Base-by-base conservation (phyloP, 2,797 vertebrate genomes). In the Anableps anableps region DNA sequence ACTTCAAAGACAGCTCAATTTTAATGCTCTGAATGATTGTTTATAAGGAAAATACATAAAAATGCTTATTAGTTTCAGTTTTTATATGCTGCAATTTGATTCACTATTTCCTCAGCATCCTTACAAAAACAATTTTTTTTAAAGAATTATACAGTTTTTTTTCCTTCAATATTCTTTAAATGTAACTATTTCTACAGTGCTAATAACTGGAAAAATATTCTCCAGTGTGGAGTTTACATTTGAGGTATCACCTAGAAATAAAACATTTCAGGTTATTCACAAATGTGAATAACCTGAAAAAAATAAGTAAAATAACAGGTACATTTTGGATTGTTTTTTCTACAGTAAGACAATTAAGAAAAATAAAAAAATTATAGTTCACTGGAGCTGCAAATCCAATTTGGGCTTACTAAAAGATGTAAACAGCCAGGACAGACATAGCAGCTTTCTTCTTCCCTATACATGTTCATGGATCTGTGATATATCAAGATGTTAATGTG, bases 401-500 rank as follows among this genome's bases (percentile, higher is more conserved):
- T 41, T 73, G 79, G 85, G 83, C 89, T 88, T 86, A 72, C 78
- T 84, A 10, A 10, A 38, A 77, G 75, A 88, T 81, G 78, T 75
- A 72, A 89, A 85, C 82, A 83, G 80, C 71, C 89, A 83, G 75
- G 83, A 83, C 85, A 79, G 87, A 70, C 83, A 85, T 78, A 72
- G 77, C 74, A 85, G 76, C 86, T 88, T 85, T 88, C 91, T 81
- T 85, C 83, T 80, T 16, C 31, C 64, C 68, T 83, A 77, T 76
- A 55, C 1, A 36, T 41, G 66, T 29, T 45, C 62, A 78, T 43
- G 41, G 71, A 86, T 79, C 58, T 10, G 78, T 66, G 66, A 93
- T 94, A 90, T 76, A 92, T 94, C 91, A 93, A 89, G 68, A 83
- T 85, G 80, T 84, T 94, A 91, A 93, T 92, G 89, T 80, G 88